Base-by-base conservation (phyloP, 2,113 vertebrate genomes). In the Eira barbara region DNA sequence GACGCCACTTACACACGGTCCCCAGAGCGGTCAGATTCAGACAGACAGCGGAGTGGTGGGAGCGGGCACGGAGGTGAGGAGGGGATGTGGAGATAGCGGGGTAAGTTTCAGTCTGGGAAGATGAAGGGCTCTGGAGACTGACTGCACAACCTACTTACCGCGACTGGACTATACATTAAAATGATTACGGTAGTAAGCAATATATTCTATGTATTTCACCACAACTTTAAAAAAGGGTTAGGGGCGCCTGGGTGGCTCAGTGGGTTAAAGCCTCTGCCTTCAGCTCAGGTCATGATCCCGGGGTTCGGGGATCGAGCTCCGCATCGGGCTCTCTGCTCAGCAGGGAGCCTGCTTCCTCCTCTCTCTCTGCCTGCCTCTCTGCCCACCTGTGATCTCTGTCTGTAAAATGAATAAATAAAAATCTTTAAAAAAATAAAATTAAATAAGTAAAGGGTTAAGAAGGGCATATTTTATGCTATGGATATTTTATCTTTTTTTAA, bases 1-100 rank as follows among this genome's bases (percentile, higher is more conserved):
- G 61, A 52, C 21, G 36, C 34, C 57, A 18, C 74, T 18, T 52
- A 29, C 1, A 34, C 52, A 5, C 47, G 10, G 14, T 13, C n/a
- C 49, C 21, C 9, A 10, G 10, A 31, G 5, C 0, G 39, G n/a
- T 76, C 57, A 88, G 1, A 34, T 27, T 49, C 52, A 67, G 0
- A 65, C n/a, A 36, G 76, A 57, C 31, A 57, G 76, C 1, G n/a
- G 39, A 15, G 36, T 6, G n/a, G 34, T 6, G n/a, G 31, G 0
- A 36, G 20, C 42, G 5, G 27, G 61, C 52, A 0, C 6, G 0
- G 27, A 12, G 47, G 21, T 3, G 36, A 7, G 21, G 29, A 49
- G 12, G 20, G 39, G 10, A 59, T 14, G 29, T n/a, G 9, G 67
- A 42, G 34, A 34, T 49, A 21, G 15, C 10, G 57, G 31, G 23